Percentiles rank a stretch among this genome's conserved stretches.
Evolutionary conservation across 2,888 invertebrate species (phyloP).

Genomic region (Macaria notata): DNA sequence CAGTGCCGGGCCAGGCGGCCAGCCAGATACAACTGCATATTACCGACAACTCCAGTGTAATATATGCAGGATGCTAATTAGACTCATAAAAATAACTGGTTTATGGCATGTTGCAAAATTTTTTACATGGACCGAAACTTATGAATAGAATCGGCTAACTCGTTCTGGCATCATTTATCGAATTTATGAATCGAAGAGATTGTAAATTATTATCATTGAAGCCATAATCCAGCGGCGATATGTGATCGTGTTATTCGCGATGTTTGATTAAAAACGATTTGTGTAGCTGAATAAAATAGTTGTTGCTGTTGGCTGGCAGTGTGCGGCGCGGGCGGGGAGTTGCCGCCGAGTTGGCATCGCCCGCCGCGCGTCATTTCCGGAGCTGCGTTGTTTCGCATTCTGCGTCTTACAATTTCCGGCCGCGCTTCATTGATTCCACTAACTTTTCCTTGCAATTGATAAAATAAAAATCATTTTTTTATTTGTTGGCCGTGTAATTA

Average conservation of each 20-base stretch:
- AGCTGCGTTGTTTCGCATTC: constrained; percentile 47
- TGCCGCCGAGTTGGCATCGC: constrained; percentile 35
- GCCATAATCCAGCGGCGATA: too few relatives aligned
- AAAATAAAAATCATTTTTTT: constrained; percentile 1
- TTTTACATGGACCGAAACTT: not conserved
- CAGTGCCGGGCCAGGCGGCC: constrained; percentile 19
- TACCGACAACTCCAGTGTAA: too few relatives aligned
- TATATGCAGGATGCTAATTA: too few relatives aligned
- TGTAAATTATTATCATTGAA: too few relatives aligned
- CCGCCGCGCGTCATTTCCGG: constrained; percentile 54
- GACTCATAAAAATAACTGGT: not conserved
- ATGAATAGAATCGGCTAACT: constrained; percentile 2
- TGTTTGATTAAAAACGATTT: too few relatives aligned
- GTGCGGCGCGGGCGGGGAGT: not conserved
- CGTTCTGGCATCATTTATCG: not conserved
- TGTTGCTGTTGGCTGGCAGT: not conserved
- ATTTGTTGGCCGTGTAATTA: constrained; percentile 9
- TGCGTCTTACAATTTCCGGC: constrained; percentile 50
- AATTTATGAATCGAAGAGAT: too few relatives aligned
- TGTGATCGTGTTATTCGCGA: too few relatives aligned
- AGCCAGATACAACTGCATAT: constrained; percentile 25
- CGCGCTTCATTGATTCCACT: constrained; percentile 24
- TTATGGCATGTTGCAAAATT: not conserved
- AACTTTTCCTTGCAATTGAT: constrained; percentile 2
- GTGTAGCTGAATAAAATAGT: not conserved